These are phyloP conservation scores for Agonopterix heracliana DNA, from an alignment of 2,888 invertebrate genomes.

Conservation along the genomic window DNA sequence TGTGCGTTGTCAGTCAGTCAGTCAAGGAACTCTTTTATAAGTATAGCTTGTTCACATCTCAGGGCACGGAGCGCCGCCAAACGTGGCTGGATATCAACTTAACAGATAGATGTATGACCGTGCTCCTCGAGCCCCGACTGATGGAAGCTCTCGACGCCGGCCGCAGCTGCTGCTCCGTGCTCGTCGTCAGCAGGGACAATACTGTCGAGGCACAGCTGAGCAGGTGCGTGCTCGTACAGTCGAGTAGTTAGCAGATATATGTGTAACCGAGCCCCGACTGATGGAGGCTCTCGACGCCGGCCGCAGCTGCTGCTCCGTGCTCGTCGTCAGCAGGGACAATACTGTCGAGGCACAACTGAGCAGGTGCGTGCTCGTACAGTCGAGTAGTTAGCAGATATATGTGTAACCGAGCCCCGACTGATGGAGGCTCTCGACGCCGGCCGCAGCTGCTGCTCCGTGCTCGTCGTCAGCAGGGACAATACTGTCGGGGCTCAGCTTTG, in stretches of 20 bases:
- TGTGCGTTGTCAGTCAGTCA: too few relatives aligned
- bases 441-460: too few relatives aligned
- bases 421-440: background rate
- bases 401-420: background rate
- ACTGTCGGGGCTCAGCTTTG: conserved; percentile 22
- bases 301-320: too few relatives aligned
- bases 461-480: conserved; percentile 26
- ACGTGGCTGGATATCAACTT: conserved; percentile 45
- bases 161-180: conserved; percentile 20
- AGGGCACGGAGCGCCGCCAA: conserved; percentile 32
- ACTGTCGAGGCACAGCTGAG: conserved; percentile 22
- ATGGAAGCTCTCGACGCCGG: conserved; percentile 27
- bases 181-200: conserved; percentile 26
- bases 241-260: conserved; percentile 18
- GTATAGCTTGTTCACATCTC: background rate
- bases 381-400: conserved; percentile 18
- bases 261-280: background rate
- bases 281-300: background rate
- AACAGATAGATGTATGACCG: conserved; percentile 23
- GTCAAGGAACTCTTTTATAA: too few relatives aligned
- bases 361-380: too few relatives aligned
- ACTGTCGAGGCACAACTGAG: too few relatives aligned
- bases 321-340: too few relatives aligned
- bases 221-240: too few relatives aligned
- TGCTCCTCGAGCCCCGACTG: conserved; percentile 32